Conservation (phyloP, 2,888 invertebrate genomes). For the Ferdinandea cuprea region DNA sequence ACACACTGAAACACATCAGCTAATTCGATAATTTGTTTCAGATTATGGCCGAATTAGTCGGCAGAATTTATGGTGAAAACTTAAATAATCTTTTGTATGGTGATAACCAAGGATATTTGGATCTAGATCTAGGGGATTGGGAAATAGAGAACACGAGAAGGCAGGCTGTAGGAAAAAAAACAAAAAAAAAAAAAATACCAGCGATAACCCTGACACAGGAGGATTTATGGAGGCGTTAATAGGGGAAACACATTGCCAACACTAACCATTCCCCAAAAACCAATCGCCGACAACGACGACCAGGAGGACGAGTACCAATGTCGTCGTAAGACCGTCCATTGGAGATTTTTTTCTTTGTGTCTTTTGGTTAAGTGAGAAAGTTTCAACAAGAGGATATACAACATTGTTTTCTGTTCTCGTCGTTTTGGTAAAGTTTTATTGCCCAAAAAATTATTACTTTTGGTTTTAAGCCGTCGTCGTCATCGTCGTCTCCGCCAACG, state of each 20-base stretch:
- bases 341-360: conserved; percentile 9
- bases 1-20: conserved; percentile 43
- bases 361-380: conserved; percentile 32
- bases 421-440: conserved; percentile 61
- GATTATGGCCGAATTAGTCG: conserved; percentile 73
- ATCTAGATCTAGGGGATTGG: conserved; percentile 47
- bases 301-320: conserved; percentile 36
- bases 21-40: conserved; percentile 75
- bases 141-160: neutral
- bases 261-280: conserved; percentile 7
- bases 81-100: conserved; percentile 73
- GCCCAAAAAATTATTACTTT: conserved; percentile 64
- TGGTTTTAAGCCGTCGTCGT: conserved; percentile 61
- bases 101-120: conserved; percentile 69
- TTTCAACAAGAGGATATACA: conserved; percentile 22
- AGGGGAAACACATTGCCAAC: conserved; percentile 25
- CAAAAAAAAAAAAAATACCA: no score
- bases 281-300: conserved; percentile 2
- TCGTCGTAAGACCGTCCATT: neutral
- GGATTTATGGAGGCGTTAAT: conserved; percentile 70
- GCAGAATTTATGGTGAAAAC: conserved; percentile 72
- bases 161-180: no score
- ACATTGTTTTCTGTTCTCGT: conserved; percentile 23
- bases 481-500: no score
- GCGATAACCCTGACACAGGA: conserved; percentile 63